Evolutionary conservation across 2,113 vertebrate species (phyloP), one percentile per base, ranked within the genome.

Genomic region (Ciconia boyciana): DNA sequence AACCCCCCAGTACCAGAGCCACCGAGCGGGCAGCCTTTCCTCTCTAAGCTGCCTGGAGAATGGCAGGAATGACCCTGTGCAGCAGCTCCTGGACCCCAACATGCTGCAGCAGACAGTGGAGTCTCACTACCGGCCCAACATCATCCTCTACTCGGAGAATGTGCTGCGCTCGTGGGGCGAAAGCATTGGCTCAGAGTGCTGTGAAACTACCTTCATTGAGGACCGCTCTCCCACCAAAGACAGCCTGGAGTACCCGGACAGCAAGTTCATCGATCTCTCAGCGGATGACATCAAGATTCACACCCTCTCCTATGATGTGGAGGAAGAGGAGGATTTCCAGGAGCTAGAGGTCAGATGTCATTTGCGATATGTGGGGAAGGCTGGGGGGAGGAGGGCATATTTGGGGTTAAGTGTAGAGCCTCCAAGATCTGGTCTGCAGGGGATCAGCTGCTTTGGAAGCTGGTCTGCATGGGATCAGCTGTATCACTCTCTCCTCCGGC

Each of bases 181-280:
- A 10, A 95, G 97, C 0, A 72, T 98, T 49, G 97, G 97, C 12
- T 81, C 98, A 0, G 99, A 99, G 95, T 99, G 99, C 98, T 99
- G 99, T 1, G 99, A 99, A 95, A 99, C 99, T 26, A 99, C 99
- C 60, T 99, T 99, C 97, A 99, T 99, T 0, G 99, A 99, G 96
- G 99, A 98, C 57, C 94, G 94, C 9, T 98, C 98, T 1, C 98
- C 98, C 76, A 92, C 98, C 55, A 99, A 98, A 97, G 98, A 99
- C 87, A 98, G 97, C 81, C 95, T 99, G 96, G 97, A 99, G 76
- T 98, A 98, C 48, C 94, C 98, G 0, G 99, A 99, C 11, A 96
- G 98, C 87, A 99, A 98, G 91, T 99, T 99, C 93, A 98, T 99
- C 2, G 99, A 99, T 78, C 98, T 99, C 60, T 98, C 98, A 0